Conservation (phyloP, 2,113 vertebrate genomes). For the Emydocephalus ijimae region DNA sequence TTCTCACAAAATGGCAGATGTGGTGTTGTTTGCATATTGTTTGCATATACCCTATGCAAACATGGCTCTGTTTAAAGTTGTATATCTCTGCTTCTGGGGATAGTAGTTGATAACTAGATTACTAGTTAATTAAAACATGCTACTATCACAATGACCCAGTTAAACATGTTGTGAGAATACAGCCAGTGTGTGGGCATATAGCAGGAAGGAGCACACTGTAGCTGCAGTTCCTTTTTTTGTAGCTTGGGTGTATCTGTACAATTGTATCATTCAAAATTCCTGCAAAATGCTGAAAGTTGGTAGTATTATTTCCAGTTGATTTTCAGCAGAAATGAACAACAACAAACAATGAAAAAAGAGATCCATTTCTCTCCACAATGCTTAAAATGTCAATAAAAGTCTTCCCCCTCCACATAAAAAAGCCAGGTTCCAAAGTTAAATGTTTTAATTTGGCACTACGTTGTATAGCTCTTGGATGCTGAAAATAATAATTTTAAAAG, state of each 20-base stretch:
- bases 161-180: no score
- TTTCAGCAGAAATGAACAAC: neutral
- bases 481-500: neutral
- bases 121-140: neutral
- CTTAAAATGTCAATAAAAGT: neutral
- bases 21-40: neutral
- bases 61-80: neutral
- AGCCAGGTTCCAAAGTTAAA: neutral
- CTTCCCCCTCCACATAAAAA: neutral
- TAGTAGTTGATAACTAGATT: neutral
- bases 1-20: neutral
- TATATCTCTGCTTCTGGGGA: neutral
- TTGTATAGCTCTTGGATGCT: neutral
- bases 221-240: no score
- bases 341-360: neutral
- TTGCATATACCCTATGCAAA: neutral
- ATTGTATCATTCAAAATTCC: no score
- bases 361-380: neutral
- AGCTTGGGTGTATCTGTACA: no score
- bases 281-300: neutral
- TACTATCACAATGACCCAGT: no score
- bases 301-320: neutral
- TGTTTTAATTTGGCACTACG: neutral
- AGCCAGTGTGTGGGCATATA: neutral
- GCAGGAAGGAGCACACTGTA: neutral